Evolutionary conservation across 2,888 invertebrate genomes (phyloP), one percentile per base, ranked within the genome.

Genomic region (Cabera pusaria): DNA sequence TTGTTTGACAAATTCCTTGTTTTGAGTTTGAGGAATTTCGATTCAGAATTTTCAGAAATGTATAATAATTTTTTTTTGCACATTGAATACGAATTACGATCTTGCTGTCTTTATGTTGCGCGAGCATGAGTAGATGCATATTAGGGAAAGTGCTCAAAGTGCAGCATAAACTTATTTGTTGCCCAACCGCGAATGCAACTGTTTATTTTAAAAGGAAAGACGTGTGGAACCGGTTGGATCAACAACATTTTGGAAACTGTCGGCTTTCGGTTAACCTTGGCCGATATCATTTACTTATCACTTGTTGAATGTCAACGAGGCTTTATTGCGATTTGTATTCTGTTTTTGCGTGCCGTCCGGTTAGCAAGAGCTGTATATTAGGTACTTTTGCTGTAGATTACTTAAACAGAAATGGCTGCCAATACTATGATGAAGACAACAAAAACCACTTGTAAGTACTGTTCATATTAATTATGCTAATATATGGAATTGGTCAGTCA

Each of bases 371-470:
- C 16, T 6, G 7, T 8, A 8, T 27, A 23, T 5, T 26, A 24
- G 12, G 5, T 5, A 4, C 14, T 12, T 24, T 28, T 19, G 10
- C 2, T 11, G 3, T 7, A 24, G n/a, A 14, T 14, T 14, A 14
- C 14, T 18, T 1, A 7, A 14, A 23, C 7, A 12, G 53, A 33
- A 47, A 86, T 86, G 86, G 80, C 80, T 56, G 56, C 71, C 31
- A 60, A 67, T 39, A 66, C 65, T 1, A 51, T 84, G 1, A 48
- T 76, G 21, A 83, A 74, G 44, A 66, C 79, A 6, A 55, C 73
- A 0, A 84, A 75, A 69, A 53, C 72, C 24, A 58, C 68, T 46
- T 54, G 84, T 84, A 71, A 81, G 82, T 77, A 24, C 20, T 1
- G 6, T 14, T 1, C 17, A 18, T 8, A n/a, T 26, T 14, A 14